phyloP scores from a whole-genome alignment of 2,797 vertebrate species.

The Girardinus metallicus region DNA sequence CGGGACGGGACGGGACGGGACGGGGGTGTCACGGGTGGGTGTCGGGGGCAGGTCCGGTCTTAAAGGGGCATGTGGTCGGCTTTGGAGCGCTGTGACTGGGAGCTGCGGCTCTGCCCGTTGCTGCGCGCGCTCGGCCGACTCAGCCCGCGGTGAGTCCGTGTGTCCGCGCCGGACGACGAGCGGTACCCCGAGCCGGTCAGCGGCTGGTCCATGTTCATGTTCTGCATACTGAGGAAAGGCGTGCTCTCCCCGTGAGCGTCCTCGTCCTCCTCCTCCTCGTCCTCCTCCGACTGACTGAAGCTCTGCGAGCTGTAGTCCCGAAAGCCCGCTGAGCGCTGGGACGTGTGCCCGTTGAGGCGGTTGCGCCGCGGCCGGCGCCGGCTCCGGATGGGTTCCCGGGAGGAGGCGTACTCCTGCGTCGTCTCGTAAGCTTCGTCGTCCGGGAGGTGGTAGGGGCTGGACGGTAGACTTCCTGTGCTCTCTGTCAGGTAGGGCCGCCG shows the following conservation, averaged over 20 bases:
- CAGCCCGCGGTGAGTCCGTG: conserved; percentile 91
- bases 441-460: conserved; percentile 92
- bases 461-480: conserved; percentile 93
- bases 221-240: conserved; percentile 96
- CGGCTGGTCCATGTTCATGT: conserved; percentile 85
- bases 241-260: conserved; percentile 90
- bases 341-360: conserved; percentile 90
- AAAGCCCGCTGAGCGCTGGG: conserved; percentile 85
- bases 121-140: conserved; percentile 84
- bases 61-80: conserved; percentile 92
- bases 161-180: conserved; percentile 82
- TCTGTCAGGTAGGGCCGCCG: conserved; percentile 88
- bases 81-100: conserved; percentile 83
- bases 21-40: conserved; percentile 40
- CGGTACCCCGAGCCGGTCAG: conserved; percentile 85
- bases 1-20: background rate
- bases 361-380: conserved; percentile 88
- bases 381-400: conserved; percentile 90
- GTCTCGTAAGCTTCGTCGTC: conserved; percentile 98
- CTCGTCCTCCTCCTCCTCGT: conserved; percentile 86
- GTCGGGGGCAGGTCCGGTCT: conserved; percentile 61
- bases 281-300: conserved; percentile 93
- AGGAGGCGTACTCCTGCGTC: conserved; percentile 93
- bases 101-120: conserved; percentile 85
- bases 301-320: conserved; percentile 94